A percentile compares a stretch with the other conserved stretches of the same genome.
These are phyloP conservation scores for Drosophila atroscutellata DNA, from an alignment of 2,888 invertebrate genomes.

Conservation along the genomic window DNA sequence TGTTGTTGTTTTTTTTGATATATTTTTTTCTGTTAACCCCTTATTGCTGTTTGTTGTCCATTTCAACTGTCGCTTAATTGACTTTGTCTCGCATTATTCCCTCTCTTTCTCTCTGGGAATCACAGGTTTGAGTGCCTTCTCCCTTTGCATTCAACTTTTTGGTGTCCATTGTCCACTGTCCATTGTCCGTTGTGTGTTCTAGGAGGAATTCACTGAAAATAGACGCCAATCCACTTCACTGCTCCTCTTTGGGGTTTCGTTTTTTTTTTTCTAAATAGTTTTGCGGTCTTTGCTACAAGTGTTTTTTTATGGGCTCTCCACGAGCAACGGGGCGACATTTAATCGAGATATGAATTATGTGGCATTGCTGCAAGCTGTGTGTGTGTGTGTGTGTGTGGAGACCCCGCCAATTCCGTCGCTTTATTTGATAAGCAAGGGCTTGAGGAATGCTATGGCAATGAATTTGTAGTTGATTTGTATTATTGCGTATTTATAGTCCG, in stretches of 20 bases:
- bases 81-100: slow-evolving; percentile 50
- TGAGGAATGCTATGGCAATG: slow-evolving; percentile 5
- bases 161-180: slow-evolving; percentile 7
- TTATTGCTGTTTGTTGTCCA: slow-evolving; percentile 57
- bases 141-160: slow-evolving; percentile 26
- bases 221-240: neutral
- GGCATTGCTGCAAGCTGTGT: slow-evolving; percentile 5
- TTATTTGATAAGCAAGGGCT: slow-evolving; percentile 8
- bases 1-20: neutral
- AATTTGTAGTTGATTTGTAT: neutral
- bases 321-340: slow-evolving; percentile 22
- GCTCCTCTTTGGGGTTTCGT: slow-evolving; percentile 30
- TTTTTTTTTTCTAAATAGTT: slow-evolving; percentile 15
- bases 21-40: neutral
- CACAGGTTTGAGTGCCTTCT: slow-evolving; percentile 32
- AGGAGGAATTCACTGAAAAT: slow-evolving; percentile 20
- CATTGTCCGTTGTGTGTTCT: slow-evolving; percentile 16
- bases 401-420: slow-evolving; percentile 10
- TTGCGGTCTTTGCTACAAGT: slow-evolving; percentile 44
- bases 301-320: slow-evolving; percentile 53
- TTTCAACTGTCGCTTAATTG: slow-evolving; percentile 78
- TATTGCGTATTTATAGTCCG: neutral
- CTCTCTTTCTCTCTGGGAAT: slow-evolving; percentile 27
- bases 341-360: slow-evolving; percentile 23
- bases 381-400: neutral